These are phyloP conservation scores for Danio rerio DNA, from an alignment of 2,113 vertebrate genomes.

Conservation along the genomic window DNA sequence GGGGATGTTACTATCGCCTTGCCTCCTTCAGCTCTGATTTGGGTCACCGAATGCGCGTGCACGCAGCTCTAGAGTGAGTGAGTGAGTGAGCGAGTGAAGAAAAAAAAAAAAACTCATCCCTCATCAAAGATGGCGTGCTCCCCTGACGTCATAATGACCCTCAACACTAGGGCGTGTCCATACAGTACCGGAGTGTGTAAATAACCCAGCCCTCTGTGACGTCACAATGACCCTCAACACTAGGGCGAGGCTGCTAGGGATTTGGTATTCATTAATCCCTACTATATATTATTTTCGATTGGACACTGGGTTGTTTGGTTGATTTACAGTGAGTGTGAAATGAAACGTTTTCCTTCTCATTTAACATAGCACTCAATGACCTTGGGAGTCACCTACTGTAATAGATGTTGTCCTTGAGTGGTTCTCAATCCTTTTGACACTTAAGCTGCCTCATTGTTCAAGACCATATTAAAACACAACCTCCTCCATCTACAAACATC, in stretches of 20 bases:
- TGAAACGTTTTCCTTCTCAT: background rate
- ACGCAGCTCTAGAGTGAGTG: conserved; percentile 6
- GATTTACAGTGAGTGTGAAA: background rate
- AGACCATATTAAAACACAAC: too few species aligned
- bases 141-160: conserved; percentile 39
- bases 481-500: too few species aligned
- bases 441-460: too few species aligned
- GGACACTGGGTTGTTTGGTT: background rate
- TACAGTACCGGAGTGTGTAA: background rate
- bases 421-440: too few species aligned
- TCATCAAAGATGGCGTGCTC: conserved; percentile 46
- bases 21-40: conserved; percentile 37
- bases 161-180: conserved; percentile 25
- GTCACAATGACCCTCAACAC: background rate
- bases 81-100: conserved; percentile 1
- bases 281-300: background rate
- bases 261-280: background rate
- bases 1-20: conserved; percentile 20
- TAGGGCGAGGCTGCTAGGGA: conserved; percentile 12
- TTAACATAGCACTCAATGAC: background rate
- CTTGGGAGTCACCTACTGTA: background rate
- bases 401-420: too few species aligned
- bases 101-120: conserved; percentile 13
- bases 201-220: conserved; percentile 24
- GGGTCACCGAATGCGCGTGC: conserved; percentile 23